These are phyloP conservation scores for Benthosema pterotum DNA, from an alignment of 2,797 vertebrate species.

Conservation along the genomic window DNA sequence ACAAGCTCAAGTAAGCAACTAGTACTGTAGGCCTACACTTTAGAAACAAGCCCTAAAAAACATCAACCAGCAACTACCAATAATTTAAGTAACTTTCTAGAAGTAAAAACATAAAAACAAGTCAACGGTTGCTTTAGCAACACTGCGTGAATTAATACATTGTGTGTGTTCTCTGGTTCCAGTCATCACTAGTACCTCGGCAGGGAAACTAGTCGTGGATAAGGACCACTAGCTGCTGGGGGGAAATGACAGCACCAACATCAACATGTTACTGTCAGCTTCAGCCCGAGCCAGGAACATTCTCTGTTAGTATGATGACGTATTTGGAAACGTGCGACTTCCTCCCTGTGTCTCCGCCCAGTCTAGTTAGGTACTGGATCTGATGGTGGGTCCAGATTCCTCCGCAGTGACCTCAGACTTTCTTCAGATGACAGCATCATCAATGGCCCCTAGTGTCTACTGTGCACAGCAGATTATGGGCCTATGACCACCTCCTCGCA, in stretches of 20 bases:
- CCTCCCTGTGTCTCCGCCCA: neutral
- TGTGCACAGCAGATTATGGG: neutral
- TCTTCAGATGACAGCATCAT: conserved; percentile 1
- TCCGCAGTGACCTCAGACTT: conserved; percentile 31
- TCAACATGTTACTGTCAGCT: conserved; percentile 2
- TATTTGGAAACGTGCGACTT: conserved; percentile 4
- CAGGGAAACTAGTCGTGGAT: too few species aligned
- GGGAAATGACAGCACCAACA: neutral
- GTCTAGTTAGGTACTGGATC: neutral
- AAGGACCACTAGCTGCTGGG: too few species aligned
- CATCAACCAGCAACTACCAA: too few species aligned
- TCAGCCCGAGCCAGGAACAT: conserved; percentile 1
- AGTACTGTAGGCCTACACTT: too few species aligned
- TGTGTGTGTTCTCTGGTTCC: too few species aligned
- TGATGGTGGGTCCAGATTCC: neutral
- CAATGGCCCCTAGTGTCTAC: neutral
- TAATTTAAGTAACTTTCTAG: too few species aligned
- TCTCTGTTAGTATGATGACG: neutral
- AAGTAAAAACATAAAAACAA: too few species aligned
- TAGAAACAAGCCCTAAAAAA: too few species aligned
- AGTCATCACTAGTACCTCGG: too few species aligned
- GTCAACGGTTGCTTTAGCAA: too few species aligned
- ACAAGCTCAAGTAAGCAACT: too few species aligned
- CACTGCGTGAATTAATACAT: too few species aligned
- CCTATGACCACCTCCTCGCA: neutral